Base-by-base conservation (phyloP, 2,888 invertebrate species). In the Beris chalybata region DNA sequence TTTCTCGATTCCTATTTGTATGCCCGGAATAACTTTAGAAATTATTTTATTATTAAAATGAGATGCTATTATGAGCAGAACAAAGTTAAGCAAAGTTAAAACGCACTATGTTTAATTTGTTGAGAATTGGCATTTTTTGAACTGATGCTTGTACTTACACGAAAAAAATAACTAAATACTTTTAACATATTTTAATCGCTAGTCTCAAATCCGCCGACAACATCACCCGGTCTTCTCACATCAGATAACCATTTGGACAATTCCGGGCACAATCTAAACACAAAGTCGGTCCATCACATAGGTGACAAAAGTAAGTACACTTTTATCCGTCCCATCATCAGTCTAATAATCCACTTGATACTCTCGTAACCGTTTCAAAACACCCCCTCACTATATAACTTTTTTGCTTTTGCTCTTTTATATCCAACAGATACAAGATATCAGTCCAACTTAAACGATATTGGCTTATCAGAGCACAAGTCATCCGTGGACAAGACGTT, bases 401-500 rank as follows among this genome's bases (percentile, higher is more conserved):
- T 22, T 22, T 22, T 56, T 69, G 63, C 38, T 58, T 65, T 69
- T 67, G 69, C 69, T 68, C 67, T 69, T 67, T 64, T 66, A 71
- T 70, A 69, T 47, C 45, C n/a, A 13, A 58, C 50, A 89, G 89
- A 88, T 80, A 87, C 87, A 74, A 89, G 88, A 79, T 89, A 88
- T 82, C 88, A 88, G 81, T 89, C 89, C 71, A 86, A 86, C 76
- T 81, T 89, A 79, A 90, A 90, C 80, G 89, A 90, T 82, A 89
- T 90, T 79, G 89, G 88, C 80, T 89, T 89, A 81, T 89, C 89
- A 72, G 89, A 90, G 82, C 89, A 89, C 82, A 90, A 89, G 83
- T 78, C 77, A 73, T 74, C 77, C 73, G 67, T 75, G 74, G 80
- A 79, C 75, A 80, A 79, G 73, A 75, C 76, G 22, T 74, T 73